Base-by-base conservation (phyloP, 2,797 vertebrate genomes). In the Oryzias dopingdopingensis region DNA sequence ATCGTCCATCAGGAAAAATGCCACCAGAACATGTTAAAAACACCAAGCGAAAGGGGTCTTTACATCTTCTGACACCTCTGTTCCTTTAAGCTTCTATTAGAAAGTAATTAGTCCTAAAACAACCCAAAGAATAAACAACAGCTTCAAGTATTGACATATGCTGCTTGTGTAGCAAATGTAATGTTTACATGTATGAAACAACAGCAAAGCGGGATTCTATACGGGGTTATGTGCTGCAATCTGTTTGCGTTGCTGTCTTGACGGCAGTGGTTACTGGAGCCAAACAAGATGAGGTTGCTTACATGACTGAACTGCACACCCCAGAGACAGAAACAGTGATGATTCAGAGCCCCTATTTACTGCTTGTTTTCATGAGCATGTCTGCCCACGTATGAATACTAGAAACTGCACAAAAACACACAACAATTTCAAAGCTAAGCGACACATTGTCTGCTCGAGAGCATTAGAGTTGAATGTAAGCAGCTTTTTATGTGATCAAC, bases 271-370 rank as follows among this genome's bases (percentile, higher is more conserved):
- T 67, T 79, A 74, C 62, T 56, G 53, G 62, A 76, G 68, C 65
- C 67, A 78, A 77, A 82, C 67, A 65, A 79, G 63, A 73, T 29
- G 52, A 77, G 74, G 63, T 66, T 61, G 46, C 53, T 74, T 60
- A 68, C 66, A 76, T 79, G 86, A 82, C 76, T 70, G 74, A 76
- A 65, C 59, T 62, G 40, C 54, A 22, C 71, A 62, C 76, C 74
- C 22, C 62, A 81, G 87, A 86, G 59, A 74, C 62, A 70, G 64
- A 67, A 23, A 47, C 75, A 70, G 67, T 42, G 62, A 68, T 76
- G 72, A 86, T 57, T 85, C 66, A 80, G 42, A 74, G 62, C 32
- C 65, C 23, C 12, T 32, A 16, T 15, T 56, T 47, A 60, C 53
- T 4, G 26, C 55, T 40, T 43, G 4, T 48, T 16, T 47, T 6